These are phyloP conservation scores for Caenorhabditis latens DNA, from an alignment of 1,140 invertebrate species.

Conservation along the genomic window DNA sequence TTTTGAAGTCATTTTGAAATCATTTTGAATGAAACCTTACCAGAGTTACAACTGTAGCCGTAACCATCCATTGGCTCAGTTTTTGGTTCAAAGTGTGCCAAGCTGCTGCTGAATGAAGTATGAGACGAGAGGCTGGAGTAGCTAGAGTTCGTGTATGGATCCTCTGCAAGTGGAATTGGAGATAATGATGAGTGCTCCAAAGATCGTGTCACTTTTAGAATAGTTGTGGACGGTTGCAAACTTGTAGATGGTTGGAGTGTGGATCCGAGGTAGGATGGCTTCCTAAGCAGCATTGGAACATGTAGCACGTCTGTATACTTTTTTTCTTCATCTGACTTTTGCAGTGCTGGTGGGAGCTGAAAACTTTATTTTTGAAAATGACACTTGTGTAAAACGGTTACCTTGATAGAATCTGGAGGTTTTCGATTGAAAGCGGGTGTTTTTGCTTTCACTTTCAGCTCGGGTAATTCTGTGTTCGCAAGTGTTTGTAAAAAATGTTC, in stretches of 20 bases:
- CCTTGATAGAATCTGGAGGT: neutral
- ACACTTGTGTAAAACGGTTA: too few species aligned
- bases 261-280: neutral
- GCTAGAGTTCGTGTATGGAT: neutral
- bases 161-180: neutral
- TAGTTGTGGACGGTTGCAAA: neutral
- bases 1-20: neutral
- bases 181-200: neutral
- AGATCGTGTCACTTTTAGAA: neutral
- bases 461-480: neutral
- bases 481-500: conserved; percentile 67
- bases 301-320: neutral
- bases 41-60: neutral
- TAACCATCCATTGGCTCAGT: conserved; percentile 42
- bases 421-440: neutral
- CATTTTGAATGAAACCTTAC: neutral
- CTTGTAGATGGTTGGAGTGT: neutral
- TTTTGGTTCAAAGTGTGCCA: conserved; percentile 25
- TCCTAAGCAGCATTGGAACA: neutral
- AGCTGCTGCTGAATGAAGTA: too few species aligned
- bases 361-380: neutral
- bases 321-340: neutral
- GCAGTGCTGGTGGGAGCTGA: neutral
- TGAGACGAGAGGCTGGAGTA: too few species aligned
- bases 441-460: neutral